Conservation (phyloP, 2,113 vertebrate genomes). For the Ammodytes marinus region DNA sequence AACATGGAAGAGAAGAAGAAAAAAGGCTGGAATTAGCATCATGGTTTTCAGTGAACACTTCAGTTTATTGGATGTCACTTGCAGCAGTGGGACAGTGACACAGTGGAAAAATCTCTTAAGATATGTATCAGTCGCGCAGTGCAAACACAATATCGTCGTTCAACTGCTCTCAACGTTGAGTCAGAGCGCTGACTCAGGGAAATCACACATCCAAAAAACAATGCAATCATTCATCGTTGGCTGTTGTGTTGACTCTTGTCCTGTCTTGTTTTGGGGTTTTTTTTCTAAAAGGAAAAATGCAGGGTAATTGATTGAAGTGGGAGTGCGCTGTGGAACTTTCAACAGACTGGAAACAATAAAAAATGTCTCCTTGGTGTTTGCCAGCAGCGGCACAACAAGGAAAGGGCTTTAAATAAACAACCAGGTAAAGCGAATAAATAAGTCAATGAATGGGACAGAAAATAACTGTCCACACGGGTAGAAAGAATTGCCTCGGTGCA, state of each 20-base stretch:
- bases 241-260: neutral
- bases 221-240: neutral
- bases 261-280: neutral
- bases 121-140: neutral
- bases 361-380: neutral
- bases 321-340: neutral
- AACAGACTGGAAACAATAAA: constrained; percentile 9
- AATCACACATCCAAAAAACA: neutral
- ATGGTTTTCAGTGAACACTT: constrained; percentile 26
- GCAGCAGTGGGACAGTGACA: neutral
- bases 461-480: neutral
- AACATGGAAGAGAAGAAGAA: constrained; percentile 58
- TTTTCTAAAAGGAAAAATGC: neutral
- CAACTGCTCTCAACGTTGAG: neutral
- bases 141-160: neutral
- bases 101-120: too few species aligned
- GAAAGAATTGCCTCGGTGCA: neutral
- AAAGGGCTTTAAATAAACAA: neutral
- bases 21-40: constrained; percentile 50
- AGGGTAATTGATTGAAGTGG: neutral
- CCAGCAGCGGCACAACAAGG: neutral
- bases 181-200: neutral
- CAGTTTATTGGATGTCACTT: neutral
- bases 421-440: neutral
- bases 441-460: neutral